Evolutionary conservation across 1,140 invertebrate species (phyloP).

Genomic region (Probaryconus sp.): DNA sequence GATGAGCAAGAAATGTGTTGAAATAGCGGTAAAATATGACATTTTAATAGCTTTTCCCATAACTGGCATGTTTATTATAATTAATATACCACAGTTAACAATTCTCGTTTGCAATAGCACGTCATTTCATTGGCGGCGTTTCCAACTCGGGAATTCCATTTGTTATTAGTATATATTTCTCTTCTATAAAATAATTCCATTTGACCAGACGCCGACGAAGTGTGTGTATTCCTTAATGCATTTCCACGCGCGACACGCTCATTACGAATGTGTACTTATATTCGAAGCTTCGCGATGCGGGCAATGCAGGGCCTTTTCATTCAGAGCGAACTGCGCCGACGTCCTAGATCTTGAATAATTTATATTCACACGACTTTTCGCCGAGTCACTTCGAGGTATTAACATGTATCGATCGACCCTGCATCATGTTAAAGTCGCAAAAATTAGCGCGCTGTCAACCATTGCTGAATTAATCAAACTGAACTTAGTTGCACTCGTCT

Average conservation of each 20-base stretch:
- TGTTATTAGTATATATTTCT: slow-evolving; percentile 14
- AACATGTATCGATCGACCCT: slow-evolving; percentile 41
- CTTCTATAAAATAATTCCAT: slow-evolving; percentile 44
- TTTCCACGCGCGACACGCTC: slow-evolving; percentile 24
- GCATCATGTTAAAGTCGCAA: slow-evolving; percentile 6
- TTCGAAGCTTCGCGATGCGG: slow-evolving; percentile 10
- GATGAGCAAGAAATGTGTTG: slow-evolving; percentile 45
- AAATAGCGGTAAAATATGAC: slow-evolving; percentile 43
- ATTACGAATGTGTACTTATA: slow-evolving; percentile 20
- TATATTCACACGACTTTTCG: slow-evolving; percentile 44
- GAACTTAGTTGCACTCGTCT: no score
- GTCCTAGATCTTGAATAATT: slow-evolving; percentile 58
- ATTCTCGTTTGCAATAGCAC: slow-evolving; percentile 30
- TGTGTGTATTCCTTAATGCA: slow-evolving; percentile 17
- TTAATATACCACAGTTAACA: slow-evolving; percentile 44
- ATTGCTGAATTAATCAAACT: slow-evolving; percentile 4
- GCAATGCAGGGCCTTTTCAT: slow-evolving; percentile 58
- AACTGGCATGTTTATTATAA: slow-evolving; percentile 43
- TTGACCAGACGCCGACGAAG: slow-evolving; percentile 18
- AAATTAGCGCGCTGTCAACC: neutral
- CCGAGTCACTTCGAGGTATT: slow-evolving; percentile 38
- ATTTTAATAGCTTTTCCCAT: slow-evolving; percentile 37
- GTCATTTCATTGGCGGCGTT: slow-evolving; percentile 26
- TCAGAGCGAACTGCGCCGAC: slow-evolving; percentile 39
- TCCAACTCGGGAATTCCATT: slow-evolving; percentile 40